Evolutionary conservation across 1,140 invertebrate genomes (phyloP), one percentile per base, ranked within the genome.

Genomic region (Pemphigus obesinymphae): DNA sequence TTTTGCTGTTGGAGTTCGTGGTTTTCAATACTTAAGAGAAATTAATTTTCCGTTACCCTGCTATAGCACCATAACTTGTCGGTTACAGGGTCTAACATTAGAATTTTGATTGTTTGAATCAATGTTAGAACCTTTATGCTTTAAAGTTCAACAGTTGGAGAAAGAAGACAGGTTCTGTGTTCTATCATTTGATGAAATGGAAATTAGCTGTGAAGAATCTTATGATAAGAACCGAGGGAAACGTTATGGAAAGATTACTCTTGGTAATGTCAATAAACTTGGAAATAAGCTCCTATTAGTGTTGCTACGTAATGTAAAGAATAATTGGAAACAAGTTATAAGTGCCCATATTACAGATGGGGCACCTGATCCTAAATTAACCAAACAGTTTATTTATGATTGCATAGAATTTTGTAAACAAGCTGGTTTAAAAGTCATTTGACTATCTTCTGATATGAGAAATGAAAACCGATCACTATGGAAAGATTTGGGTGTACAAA

Each of bases 301-400:
- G 17, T n/a, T 82, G 34, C 43, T 82, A 20, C 23, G 81, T 31
- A 66, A 43, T 26, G 17, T 82, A 26, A 53, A 50, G 20, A 82
- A 43, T 26, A 43, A 43, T 34, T 82, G 81, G 81, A 82, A 82
- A 48, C 81, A 82, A 53, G 45, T 82, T 7, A 58, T 82, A 1
- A 43, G 55, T 23, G 34, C 26, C 34, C 61, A 70, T 26, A 29
- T 72, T 53, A 82, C 81, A 70, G 31, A 61, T 61, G 55, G 55
- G 11, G 0, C 55, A 0, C 55, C 13, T 61, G 55, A 10, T 3
- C 26, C 55, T 61, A 15, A 61, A 61, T 61, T 61, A 61, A 29
- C 26, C 3, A 61, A 31, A 3, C 55, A 61, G 26, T 61, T 31
- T 31, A 61, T 61, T 61, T 61, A 11, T 61, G 50, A 76, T 34